phyloP scores from a whole-genome alignment of 37 sponge, comb jelly and placozoan genomes.

The Amphimedon queenslandica region DNA sequence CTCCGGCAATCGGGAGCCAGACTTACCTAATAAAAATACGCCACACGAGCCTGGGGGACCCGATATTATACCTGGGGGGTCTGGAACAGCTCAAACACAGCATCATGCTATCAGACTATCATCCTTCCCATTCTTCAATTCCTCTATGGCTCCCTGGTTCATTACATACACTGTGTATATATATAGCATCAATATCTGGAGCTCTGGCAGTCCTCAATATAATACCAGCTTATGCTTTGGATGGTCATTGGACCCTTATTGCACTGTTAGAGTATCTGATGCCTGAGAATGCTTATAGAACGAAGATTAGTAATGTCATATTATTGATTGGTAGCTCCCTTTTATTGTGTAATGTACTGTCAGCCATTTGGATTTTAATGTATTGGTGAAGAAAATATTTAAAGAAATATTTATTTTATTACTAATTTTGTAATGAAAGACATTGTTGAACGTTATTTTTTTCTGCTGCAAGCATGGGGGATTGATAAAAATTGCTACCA shows the following conservation, averaged over 20 bases:
- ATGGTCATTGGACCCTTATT: conserved; percentile 85
- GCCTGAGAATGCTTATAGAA: conserved; percentile 30
- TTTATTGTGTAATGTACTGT: conserved; percentile 39
- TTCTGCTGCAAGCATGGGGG: no score
- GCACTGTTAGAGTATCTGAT: conserved; percentile 59
- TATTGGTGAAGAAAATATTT: conserved; percentile 39
- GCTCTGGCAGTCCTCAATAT: conserved; percentile 91
- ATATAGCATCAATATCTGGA: conserved; percentile 83
- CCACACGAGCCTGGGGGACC: conserved; percentile 53
- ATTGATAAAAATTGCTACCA: no score
- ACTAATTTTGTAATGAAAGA: no score
- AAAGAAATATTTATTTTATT: no score
- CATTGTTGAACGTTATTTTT: no score
- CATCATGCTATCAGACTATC: conserved; percentile 48
- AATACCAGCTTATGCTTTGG: conserved; percentile 84
- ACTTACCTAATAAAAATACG: conserved; percentile 58
- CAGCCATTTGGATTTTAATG: conserved; percentile 57
- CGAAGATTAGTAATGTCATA: conserved; percentile 33
- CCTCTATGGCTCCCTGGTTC: conserved; percentile 68
- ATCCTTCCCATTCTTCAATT: conserved; percentile 27
- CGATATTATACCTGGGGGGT: conserved; percentile 81
- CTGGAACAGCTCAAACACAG: conserved; percentile 49
- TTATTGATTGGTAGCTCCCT: conserved; percentile 32
- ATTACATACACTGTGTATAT: conserved; percentile 69
- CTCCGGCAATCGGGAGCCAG: conserved; percentile 46